phyloP scores from a whole-genome alignment of 2,113 vertebrate species.

The Semicossyphus pulcher region DNA sequence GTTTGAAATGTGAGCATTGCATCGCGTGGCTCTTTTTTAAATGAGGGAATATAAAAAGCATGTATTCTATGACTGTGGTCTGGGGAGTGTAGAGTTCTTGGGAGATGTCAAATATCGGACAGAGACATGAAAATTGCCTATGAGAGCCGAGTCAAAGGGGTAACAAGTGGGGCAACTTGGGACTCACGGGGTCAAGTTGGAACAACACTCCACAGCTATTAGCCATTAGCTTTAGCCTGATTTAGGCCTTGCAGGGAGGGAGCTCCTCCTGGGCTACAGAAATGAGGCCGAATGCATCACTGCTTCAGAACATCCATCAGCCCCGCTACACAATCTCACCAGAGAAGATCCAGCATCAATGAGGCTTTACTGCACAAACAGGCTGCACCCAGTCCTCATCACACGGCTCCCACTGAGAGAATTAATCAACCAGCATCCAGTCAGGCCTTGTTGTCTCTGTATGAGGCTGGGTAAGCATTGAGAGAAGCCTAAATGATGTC shows the following conservation, averaged over 20 bases:
- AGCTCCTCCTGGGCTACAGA: constrained; percentile 43
- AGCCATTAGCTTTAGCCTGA: background rate
- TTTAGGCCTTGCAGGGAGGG: constrained; percentile 40
- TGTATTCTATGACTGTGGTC: constrained; percentile 19
- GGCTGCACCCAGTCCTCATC: constrained; percentile 33
- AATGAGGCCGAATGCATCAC: constrained; percentile 34
- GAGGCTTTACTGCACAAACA: constrained; percentile 68
- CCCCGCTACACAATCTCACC: background rate
- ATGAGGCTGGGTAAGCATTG: constrained; percentile 43
- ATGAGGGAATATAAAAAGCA: constrained; percentile 26
- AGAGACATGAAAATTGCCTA: constrained; percentile 68
- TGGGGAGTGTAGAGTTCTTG: constrained; percentile 54
- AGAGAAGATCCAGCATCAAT: constrained; percentile 39
- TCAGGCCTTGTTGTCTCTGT: constrained; percentile 31
- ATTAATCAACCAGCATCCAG: constrained; percentile 47
- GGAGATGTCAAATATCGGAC: constrained; percentile 60
- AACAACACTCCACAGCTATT: constrained; percentile 62
- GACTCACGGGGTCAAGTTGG: constrained; percentile 57
- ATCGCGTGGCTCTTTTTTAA: constrained; percentile 36
- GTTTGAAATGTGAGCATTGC: constrained; percentile 6
- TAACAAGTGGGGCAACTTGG: constrained; percentile 44
- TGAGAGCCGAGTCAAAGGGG: constrained; percentile 54
- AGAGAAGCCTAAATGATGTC: constrained; percentile 50
- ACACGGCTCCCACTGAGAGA: constrained; percentile 27
- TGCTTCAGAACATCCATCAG: constrained; percentile 25